Evolutionary conservation across 2,797 vertebrate species (phyloP), one percentile per base, ranked within the genome.

Genomic region (Hapalemur alaotrensis): DNA sequence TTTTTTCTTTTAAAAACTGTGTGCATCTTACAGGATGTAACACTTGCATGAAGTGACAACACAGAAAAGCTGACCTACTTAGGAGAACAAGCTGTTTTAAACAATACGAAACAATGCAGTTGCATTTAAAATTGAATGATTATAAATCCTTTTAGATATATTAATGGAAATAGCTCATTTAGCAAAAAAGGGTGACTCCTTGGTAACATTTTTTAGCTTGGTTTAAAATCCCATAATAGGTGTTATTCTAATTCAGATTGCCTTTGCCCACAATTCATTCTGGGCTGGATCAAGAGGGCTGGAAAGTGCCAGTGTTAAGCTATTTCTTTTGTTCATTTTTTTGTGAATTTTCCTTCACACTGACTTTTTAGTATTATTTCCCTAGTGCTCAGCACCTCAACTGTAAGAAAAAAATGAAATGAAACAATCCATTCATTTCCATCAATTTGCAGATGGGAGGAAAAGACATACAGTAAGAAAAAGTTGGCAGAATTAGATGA

Each of bases 51-150:
- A 85, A 96, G 85, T 90, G 78, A 90, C 92, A 96, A 93, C n/a
- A 89, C 7, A 48, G 86, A 86, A 50, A 22, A 79, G 54, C 73
- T 96, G 97, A 97, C 96, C 95, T 97, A 97, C 78, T 96, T 97
- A 96, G 46, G 76, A 88, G 38, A 93, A 88, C 6, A 92, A 59
- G 17, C 67, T 30, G 0, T 85, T 92, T 94, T 50, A 63, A 83
- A 95, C 76, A 95, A 67, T 35, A 67, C 13, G 2, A 35, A 35
- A n/a, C 25, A 41, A 83, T 57, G 22, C 25, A 20, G 93, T 48
- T 93, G 20, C 69, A 89, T 91, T 88, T 72, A 83, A 92, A 95
- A 76, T 82, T 46, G 32, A 32, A 76, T 9, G 2, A 38, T n/a
- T 79, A 87, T 59, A 94, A 80, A 79, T 54, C 54, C 50, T 83